Evolutionary conservation across 2,888 invertebrate genomes (phyloP).

Genomic region (Melanostoma scalare): DNA sequence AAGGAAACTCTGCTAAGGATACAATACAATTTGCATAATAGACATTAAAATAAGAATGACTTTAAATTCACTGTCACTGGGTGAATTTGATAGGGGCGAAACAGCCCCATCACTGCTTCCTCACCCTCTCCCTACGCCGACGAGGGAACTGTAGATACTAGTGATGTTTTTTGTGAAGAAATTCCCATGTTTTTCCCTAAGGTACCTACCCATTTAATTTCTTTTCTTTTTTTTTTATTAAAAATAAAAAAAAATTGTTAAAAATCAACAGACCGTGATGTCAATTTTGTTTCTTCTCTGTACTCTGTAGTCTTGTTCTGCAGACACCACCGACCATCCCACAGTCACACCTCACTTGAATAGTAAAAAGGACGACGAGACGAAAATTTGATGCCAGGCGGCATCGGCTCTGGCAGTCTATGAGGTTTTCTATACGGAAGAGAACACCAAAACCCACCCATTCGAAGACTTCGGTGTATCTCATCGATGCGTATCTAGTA

Average conservation of each 20-base stretch:
- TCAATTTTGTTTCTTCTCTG: slow-evolving; percentile 26
- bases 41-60: slow-evolving; percentile 60
- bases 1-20: slow-evolving; percentile 40
- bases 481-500: slow-evolving; percentile 59
- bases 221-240: background rate
- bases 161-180: slow-evolving; percentile 34
- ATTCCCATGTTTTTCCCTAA: slow-evolving; percentile 43
- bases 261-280: slow-evolving; percentile 62
- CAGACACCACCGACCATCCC: background rate
- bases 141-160: background rate
- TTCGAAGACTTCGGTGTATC: slow-evolving; percentile 35
- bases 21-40: slow-evolving; percentile 65
- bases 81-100: slow-evolving; percentile 6
- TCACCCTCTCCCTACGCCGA: background rate
- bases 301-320: background rate
- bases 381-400: background rate
- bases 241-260: slow-evolving; percentile 2
- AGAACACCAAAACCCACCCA: slow-evolving; percentile 16
- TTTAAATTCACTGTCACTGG: slow-evolving; percentile 57
- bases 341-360: slow-evolving; percentile 32
- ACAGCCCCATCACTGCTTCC: background rate
- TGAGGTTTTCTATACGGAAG: slow-evolving; percentile 5
- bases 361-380: slow-evolving; percentile 12
- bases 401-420: background rate
- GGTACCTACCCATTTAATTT: slow-evolving; percentile 17